Percentiles rank a stretch among this genome's conserved stretches.
Conservation (phyloP, 2,113 vertebrate genomes). For the Thalassarche chlororhynchos region DNA sequence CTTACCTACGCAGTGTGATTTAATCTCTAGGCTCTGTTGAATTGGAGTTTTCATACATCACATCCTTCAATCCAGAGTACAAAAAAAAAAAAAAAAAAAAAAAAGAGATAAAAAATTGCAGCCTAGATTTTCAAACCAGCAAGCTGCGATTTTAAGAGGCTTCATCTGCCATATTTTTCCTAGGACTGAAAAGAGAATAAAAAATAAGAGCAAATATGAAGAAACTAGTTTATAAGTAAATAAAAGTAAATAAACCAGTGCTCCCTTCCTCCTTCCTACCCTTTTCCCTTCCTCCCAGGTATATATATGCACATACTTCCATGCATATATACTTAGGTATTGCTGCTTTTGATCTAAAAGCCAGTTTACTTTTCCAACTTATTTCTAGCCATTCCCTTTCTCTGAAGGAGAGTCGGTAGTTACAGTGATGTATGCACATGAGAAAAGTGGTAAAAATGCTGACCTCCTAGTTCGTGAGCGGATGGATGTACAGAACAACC, state of each 20-base stretch:
- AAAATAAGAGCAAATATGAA: not conserved
- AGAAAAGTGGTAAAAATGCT: not conserved
- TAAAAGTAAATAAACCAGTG: not conserved
- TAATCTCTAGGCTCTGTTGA: conserved; percentile 9
- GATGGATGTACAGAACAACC: not conserved
- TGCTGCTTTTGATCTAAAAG: not conserved
- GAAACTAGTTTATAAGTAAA: conserved; percentile 5
- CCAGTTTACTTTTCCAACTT: not conserved
- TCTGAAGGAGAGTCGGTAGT: not conserved
- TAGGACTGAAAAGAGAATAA: not conserved
- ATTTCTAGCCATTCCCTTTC: not conserved
- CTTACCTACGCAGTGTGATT: conserved; percentile 6
- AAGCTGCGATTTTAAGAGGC: not conserved
- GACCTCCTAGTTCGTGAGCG: not conserved
- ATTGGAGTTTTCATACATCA: not conserved
- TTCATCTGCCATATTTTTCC: not conserved
- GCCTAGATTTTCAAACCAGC: conserved; percentile 3
- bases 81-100: not conserved
- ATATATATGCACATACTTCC: not conserved
- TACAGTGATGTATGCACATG: accelerated
- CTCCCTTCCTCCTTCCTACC: not conserved
- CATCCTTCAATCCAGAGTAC: not conserved
- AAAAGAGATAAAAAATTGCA: not conserved
- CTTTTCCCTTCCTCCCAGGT: not conserved
- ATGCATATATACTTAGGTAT: not conserved